phyloP scores from a whole-genome alignment of 2,888 invertebrate species.

The Ophraella communa region DNA sequence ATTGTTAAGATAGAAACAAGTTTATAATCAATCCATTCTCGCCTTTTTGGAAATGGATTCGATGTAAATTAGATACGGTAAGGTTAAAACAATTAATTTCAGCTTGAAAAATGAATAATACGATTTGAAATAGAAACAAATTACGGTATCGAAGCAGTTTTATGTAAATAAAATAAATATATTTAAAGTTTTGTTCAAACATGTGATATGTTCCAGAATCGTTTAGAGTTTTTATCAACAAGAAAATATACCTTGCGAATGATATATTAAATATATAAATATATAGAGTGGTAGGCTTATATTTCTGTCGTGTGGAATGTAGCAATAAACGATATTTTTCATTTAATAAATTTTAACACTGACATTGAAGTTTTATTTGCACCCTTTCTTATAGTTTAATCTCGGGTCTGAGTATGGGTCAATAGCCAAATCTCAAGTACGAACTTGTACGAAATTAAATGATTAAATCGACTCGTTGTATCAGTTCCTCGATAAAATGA shows the following conservation, averaged over 20 bases:
- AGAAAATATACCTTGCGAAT: slow-evolving; percentile 26
- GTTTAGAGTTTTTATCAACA: slow-evolving; percentile 29
- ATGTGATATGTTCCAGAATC: slow-evolving; percentile 29
- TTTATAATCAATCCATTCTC: no score
- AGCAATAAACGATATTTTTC: slow-evolving; percentile 44
- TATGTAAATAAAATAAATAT: slow-evolving; percentile 22
- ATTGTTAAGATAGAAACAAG: no score
- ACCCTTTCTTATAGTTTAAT: no score
- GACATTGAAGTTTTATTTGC: slow-evolving; percentile 17
- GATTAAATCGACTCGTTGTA: no score
- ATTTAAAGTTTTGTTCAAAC: slow-evolving; percentile 32
- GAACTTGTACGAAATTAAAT: no score
- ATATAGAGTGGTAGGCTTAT: slow-evolving; percentile 29
- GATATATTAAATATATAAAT: no score
- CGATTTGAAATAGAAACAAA: slow-evolving; percentile 13
- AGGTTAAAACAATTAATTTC: slow-evolving; percentile 23
- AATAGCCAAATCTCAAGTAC: no score
- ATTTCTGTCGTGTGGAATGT: slow-evolving; percentile 41
- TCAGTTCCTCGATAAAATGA: no score
- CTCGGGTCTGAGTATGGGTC: no score
- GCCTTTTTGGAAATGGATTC: slow-evolving; percentile 4
- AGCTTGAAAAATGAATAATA: slow-evolving; percentile 23
- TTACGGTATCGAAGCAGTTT: slow-evolving; percentile 23
- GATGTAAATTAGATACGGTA: slow-evolving; percentile 15
- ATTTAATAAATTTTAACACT: slow-evolving; percentile 39